Base-by-base conservation (phyloP, 2,797 vertebrate species). In the Margarornis squamiger region DNA sequence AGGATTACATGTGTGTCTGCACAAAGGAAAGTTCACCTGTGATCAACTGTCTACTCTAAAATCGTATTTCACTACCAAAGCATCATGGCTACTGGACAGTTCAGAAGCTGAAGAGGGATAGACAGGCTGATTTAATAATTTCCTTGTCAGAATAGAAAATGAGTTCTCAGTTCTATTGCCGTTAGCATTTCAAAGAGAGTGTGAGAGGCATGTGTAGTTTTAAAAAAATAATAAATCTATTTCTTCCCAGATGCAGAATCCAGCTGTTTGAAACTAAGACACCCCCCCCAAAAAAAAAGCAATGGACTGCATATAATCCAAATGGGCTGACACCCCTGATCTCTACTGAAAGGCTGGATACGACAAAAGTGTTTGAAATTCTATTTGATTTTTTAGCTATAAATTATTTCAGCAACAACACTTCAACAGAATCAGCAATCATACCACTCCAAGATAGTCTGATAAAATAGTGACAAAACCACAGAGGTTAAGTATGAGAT, bases 161-260 rank as follows among this genome's bases (percentile, higher is more conserved):
- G 11, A 94, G 51, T 52, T 91, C 51, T 74, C n/a, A 48, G 63
- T 76, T 89, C 88, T 55, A 22, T 34, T 68, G 7, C 12, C 34
- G 81, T 94, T 93, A 94, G 34, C 59, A 94, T 83, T 95, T 91
- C 85, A 95, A 94, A 93, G 45, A 74, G 14, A 63, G 29, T 38
- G n/a, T 45, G 61, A 68, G 23, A 61, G 21, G 67, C 29, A 55
- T 54, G 59, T 12, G n/a, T 30, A 80, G 14, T 70, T 91, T 52
- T 38, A 26, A 54, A 86, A 92, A 92, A 68, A 52, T 54, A 88
- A 65, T 30, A 73, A 89, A 68, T 85, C 29, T 75, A 9, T 85
- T 93, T 91, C 86, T 80, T 83, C 24, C 9, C 24, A 88, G 61
- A 78, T 79, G 66, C n/a, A 90, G 49, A 89, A 83, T 86, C 68